phyloP scores from a whole-genome alignment of 2,797 vertebrate species.

The Urophycis tenuis region DNA sequence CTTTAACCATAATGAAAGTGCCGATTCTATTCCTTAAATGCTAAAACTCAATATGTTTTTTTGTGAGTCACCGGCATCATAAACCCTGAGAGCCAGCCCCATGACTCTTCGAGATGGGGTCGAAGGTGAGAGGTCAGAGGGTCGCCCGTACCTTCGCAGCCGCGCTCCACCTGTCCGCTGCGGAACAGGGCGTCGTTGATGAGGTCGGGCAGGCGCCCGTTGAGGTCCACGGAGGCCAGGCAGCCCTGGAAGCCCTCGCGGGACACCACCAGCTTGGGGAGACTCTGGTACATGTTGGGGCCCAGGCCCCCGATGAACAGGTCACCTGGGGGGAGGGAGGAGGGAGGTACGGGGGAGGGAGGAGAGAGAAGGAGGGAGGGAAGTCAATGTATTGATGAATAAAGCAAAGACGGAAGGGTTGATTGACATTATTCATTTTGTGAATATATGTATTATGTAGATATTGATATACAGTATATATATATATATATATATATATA shows the following conservation, averaged over 20 bases:
- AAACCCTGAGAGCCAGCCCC: background rate
- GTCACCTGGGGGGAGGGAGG: slow-evolving; percentile 70
- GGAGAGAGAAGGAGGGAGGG: background rate
- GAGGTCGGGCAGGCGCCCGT: slow-evolving; percentile 92
- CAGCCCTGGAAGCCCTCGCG: slow-evolving; percentile 96
- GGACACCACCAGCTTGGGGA: slow-evolving; percentile 93
- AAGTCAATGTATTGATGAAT: background rate
- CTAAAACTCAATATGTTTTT: background rate
- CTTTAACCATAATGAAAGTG: background rate
- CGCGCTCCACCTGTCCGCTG: slow-evolving; percentile 92
- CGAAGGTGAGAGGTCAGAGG: background rate
- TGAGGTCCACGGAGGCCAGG: slow-evolving; percentile 92
- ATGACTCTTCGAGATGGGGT: background rate
- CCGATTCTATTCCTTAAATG: slow-evolving; percentile 21
- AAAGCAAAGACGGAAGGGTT: background rate
- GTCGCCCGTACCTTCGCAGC: slow-evolving; percentile 85
- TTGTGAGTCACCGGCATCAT: background rate
- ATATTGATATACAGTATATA: no score
- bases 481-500: background rate
- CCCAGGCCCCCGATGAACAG: slow-evolving; percentile 90
- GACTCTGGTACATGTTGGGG: slow-evolving; percentile 92
- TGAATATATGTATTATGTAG: background rate
- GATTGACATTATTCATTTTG: background rate
- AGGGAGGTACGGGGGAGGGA: background rate
- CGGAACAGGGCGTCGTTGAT: slow-evolving; percentile 91